Conservation (phyloP, 2,113 vertebrate species). For the Dipodomys spectabilis region DNA sequence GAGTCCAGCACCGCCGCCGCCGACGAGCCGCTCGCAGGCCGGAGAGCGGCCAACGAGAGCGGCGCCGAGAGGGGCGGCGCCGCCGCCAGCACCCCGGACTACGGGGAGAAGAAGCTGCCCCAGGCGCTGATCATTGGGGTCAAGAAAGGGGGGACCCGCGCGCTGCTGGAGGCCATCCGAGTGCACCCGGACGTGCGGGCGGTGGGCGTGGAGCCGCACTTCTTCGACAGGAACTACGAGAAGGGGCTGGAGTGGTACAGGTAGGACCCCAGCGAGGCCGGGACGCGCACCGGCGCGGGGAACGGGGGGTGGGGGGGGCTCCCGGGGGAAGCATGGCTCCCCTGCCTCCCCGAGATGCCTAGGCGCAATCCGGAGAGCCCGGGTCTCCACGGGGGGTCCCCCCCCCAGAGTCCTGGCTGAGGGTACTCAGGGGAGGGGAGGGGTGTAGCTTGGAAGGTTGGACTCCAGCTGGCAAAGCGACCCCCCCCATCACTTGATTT, state of each 20-base stretch:
- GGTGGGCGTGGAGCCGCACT: slow-evolving; percentile 97
- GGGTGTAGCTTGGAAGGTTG: background rate
- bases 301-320: background rate
- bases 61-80: slow-evolving; percentile 80
- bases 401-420: background rate
- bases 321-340: too few species aligned
- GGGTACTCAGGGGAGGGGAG: background rate
- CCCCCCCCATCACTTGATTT: background rate
- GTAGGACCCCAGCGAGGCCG: slow-evolving; percentile 85
- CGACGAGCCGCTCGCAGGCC: slow-evolving; percentile 89
- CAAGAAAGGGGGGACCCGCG: slow-evolving; percentile 97
- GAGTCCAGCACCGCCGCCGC: slow-evolving; percentile 90
- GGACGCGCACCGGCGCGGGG: too few species aligned
- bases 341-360: too few species aligned
- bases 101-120: slow-evolving; percentile 96
- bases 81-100: slow-evolving; percentile 93
- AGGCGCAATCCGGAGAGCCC: background rate
- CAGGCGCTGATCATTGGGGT: slow-evolving; percentile 98
- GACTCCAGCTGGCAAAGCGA: background rate
- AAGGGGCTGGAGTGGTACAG: slow-evolving; percentile 98
- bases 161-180: slow-evolving; percentile 95
- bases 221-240: slow-evolving; percentile 99
- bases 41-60: slow-evolving; percentile 77
- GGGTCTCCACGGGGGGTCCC: background rate
- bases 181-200: slow-evolving; percentile 97